phyloP scores from a whole-genome alignment of 2,113 vertebrate species.

The Marcusenius ussheri region DNA sequence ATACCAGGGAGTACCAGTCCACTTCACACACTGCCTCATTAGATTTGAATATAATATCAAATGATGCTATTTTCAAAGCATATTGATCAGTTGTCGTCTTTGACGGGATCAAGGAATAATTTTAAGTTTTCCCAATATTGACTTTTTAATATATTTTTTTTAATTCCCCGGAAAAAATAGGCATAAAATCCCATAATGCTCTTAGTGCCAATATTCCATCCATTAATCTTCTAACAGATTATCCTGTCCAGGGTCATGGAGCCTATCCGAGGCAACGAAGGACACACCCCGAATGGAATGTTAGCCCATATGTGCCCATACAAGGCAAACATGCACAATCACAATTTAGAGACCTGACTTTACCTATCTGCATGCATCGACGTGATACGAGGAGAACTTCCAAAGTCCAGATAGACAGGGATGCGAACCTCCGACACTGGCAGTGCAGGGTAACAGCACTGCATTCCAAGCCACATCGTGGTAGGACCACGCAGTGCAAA shows the following conservation, averaged over 20 bases:
- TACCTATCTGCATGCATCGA: background rate
- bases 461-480: background rate
- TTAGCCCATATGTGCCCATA: background rate
- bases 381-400: background rate
- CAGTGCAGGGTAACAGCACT: background rate
- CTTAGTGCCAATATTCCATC: background rate
- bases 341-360: background rate
- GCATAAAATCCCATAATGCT: background rate
- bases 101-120: background rate
- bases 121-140: background rate
- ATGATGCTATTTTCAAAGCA: background rate
- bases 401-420: background rate
- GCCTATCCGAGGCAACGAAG: background rate
- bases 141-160: background rate
- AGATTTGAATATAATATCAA: background rate
- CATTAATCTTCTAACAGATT: background rate
- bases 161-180: background rate
- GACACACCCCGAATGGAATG: background rate
- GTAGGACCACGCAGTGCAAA: background rate
- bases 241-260: background rate
- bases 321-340: background rate
- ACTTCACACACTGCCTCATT: background rate
- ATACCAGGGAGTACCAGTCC: background rate
- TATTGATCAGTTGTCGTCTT: background rate
- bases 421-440: background rate